Conservation (phyloP, 1,140 invertebrate species). For the Trinorchestia longiramus region DNA sequence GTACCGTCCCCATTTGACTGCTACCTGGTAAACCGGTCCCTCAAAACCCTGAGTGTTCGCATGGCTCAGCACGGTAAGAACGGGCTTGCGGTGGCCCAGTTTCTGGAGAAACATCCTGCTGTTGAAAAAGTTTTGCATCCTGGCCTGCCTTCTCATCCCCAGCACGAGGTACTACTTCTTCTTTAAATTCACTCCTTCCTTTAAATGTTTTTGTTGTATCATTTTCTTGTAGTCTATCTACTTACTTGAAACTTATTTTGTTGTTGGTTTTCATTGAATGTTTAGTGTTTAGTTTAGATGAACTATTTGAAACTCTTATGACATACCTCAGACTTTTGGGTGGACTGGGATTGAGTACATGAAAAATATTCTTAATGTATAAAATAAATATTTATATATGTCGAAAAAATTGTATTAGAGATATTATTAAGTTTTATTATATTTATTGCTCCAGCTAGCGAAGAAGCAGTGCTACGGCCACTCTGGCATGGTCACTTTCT, state of each 20-base stretch:
- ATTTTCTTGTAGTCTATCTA: not conserved
- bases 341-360: too few species aligned
- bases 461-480: conserved; percentile 88
- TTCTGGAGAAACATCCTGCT: conserved; percentile 81
- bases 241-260: not conserved
- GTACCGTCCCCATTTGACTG: conserved; percentile 98
- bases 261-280: not conserved
- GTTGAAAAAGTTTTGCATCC: conserved; percentile 90
- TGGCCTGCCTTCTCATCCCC: conserved; percentile 89
- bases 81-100: conserved; percentile 82
- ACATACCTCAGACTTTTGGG: not conserved
- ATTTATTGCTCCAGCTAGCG: conserved; percentile 73
- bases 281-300: not conserved
- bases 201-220: not conserved
- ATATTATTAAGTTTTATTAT: too few species aligned
- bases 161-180: conserved; percentile 76
- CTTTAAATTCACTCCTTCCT: not conserved
- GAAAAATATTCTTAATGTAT: too few species aligned
- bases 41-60: conserved; percentile 93
- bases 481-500: conserved; percentile 94
- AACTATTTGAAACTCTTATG: not conserved
- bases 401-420: too few species aligned
- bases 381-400: too few species aligned
- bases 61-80: conserved; percentile 91
- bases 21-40: conserved; percentile 90